Percentiles rank a stretch among this genome's conserved stretches.
phyloP scores from a whole-genome alignment of 2,113 vertebrate species.

The Tupaia chinensis region DNA sequence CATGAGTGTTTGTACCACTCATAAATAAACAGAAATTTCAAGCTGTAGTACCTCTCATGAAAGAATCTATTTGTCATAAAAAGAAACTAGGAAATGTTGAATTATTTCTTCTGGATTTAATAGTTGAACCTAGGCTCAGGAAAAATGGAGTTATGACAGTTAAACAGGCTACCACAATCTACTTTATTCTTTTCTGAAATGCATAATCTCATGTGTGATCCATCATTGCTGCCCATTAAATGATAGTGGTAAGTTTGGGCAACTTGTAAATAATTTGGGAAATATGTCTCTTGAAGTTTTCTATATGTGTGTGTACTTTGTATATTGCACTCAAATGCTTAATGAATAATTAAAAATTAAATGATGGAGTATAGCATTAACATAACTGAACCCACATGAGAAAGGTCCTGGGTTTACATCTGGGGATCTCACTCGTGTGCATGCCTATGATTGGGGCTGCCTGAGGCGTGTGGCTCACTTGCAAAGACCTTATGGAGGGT shows the following conservation, averaged over 20 bases:
- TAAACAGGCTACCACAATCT: background rate
- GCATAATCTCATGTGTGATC: background rate
- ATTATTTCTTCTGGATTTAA: background rate
- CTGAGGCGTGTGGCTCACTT: too few species aligned
- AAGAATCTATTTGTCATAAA: conserved; percentile 35
- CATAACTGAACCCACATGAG: too few species aligned
- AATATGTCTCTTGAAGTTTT: background rate
- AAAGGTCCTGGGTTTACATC: too few species aligned
- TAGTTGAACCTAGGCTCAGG: background rate
- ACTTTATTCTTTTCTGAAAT: background rate
- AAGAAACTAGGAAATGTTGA: conserved; percentile 30
- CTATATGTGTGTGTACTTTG: background rate
- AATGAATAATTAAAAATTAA: background rate
- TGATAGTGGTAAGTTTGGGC: conserved; percentile 3
- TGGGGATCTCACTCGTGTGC: too few species aligned
- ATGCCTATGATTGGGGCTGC: too few species aligned
- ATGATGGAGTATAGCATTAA: too few species aligned
- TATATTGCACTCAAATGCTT: background rate
- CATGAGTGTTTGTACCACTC: background rate
- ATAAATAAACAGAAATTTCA: conserved; percentile 21
- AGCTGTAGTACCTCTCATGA: background rate
- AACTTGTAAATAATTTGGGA: background rate
- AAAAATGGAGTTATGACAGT: background rate
- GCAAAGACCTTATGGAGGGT: too few species aligned
- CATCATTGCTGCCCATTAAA: background rate